Base-by-base conservation (phyloP, 2,888 invertebrate species). In the Crocallis elinguaria region DNA sequence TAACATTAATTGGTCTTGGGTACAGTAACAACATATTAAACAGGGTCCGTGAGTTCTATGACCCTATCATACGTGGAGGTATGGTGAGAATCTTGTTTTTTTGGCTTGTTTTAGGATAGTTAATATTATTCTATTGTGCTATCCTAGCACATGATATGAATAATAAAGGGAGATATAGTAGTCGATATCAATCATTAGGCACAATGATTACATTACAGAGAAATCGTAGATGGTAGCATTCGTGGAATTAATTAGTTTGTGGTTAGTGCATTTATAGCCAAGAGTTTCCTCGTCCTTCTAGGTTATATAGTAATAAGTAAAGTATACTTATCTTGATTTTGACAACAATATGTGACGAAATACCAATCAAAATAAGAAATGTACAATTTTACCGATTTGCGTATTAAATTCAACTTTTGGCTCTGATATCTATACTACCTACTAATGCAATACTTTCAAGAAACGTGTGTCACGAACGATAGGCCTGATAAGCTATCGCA, bases 31-130 rank as follows among this genome's bases (percentile, higher is more conserved):
- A 79, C 84, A 84, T 82, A 83, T 76, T 82, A 82, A 87, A 77
- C 63, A 81, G 77, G 87, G 77, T 79, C 84, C 80, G 77, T 80
- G 86, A 86, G 87, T 76, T 79, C 84, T 80, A 77, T 80, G 86
- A 86, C 83, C 87, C 66, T 62, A 44, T 49, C 36, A 49, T 66
- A 73, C 84, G 84, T 79, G 82, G 57, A 75, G 73, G 73, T 69
- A 87, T 84, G 79, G 69, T 69, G 68, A 60, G 77, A 82, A 75
- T 74, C 57, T 46, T 25, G 51, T 30, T 46, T 68, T 71, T 73
- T 75, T 68, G 55, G 48, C 35, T 43, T 33, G 53, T 57, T 71
- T 71, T 65, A 52, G 44, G 60, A 50, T 60, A 57, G 57, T 60
- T 59, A 69, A 69, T 71, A 66, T 66, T 69, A 71, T 66, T 65